phyloP scores from a whole-genome alignment of 2,113 vertebrate species.

The Malurus alboscapulatus region DNA sequence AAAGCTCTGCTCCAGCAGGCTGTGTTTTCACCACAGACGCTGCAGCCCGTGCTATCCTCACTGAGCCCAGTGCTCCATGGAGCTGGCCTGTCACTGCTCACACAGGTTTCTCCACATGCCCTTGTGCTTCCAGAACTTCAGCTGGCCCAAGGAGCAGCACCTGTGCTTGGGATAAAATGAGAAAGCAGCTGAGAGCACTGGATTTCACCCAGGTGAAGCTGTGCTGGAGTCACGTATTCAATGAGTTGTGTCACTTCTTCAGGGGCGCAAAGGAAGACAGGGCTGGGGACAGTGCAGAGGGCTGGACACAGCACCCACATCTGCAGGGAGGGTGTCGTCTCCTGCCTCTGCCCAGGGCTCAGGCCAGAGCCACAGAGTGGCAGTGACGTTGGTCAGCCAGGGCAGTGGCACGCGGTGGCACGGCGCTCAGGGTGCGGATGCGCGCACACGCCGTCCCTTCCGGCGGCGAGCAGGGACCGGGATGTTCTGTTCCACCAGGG shows the following conservation, averaged over 20 bases:
- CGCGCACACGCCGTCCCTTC: rapidly evolving
- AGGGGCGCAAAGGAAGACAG: not conserved
- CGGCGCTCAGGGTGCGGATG: rapidly evolving
- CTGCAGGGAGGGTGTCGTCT: not conserved
- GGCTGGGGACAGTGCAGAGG: not conserved
- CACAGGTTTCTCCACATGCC: not conserved
- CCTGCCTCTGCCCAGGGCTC: not conserved
- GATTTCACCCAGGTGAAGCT: not conserved
- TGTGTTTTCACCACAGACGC: not conserved
- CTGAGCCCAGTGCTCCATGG: not conserved
- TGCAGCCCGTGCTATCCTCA: rapidly evolving
- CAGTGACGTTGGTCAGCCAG: not conserved
- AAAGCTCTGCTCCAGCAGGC: not conserved
- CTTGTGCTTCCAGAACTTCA: not conserved
- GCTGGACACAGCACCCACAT: rapidly evolving
- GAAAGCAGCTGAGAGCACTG: not conserved
- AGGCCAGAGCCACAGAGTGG: not conserved
- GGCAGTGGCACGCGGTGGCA: rapidly evolving
- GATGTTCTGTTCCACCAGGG: not conserved
- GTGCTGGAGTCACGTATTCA: not conserved
- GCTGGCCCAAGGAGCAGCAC: not conserved
- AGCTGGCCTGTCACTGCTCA: not conserved
- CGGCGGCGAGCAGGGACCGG: rapidly evolving
- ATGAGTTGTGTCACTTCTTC: not conserved
- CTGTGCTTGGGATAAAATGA: not conserved